Evolutionary conservation across 2,888 invertebrate genomes (phyloP).

Genomic region (Dynastes hyllus): DNA sequence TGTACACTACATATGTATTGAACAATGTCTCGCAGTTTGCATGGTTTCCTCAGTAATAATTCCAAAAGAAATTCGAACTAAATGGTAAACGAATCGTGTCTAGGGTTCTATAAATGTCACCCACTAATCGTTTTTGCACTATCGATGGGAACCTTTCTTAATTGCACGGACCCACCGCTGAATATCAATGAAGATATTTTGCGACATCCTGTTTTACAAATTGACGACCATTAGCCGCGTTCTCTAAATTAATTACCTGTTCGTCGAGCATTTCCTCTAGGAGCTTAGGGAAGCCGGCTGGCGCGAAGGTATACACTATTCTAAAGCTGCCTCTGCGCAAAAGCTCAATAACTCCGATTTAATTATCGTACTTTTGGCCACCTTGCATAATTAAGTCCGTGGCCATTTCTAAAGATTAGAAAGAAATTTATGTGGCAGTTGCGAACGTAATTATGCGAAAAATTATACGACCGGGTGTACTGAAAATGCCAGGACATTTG

Average conservation of each 20-base stretch:
- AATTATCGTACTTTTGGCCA: conserved; percentile 40
- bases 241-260: conserved; percentile 40
- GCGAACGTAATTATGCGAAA: conserved; percentile 18
- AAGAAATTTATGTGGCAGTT: conserved; percentile 21
- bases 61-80: too few relatives aligned
- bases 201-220: conserved; percentile 44
- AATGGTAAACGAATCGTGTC: too few relatives aligned
- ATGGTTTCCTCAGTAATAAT: too few relatives aligned
- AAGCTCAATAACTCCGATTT: conserved; percentile 28
- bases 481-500: background rate
- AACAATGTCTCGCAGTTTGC: too few relatives aligned
- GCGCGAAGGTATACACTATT: conserved; percentile 4
- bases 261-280: conserved; percentile 23
- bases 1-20: too few relatives aligned
- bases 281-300: conserved; percentile 20
- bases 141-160: conserved; percentile 7
- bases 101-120: background rate
- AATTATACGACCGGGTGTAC: background rate
- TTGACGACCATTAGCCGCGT: conserved; percentile 36
- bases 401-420: conserved; percentile 32
- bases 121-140: background rate
- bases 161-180: conserved; percentile 19
- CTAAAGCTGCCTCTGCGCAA: conserved; percentile 14
- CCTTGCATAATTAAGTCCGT: conserved; percentile 25
- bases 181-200: conserved; percentile 40